Evolutionary conservation across 2,888 invertebrate genomes (phyloP).

Genomic region (Crossocerus cetratus): DNA sequence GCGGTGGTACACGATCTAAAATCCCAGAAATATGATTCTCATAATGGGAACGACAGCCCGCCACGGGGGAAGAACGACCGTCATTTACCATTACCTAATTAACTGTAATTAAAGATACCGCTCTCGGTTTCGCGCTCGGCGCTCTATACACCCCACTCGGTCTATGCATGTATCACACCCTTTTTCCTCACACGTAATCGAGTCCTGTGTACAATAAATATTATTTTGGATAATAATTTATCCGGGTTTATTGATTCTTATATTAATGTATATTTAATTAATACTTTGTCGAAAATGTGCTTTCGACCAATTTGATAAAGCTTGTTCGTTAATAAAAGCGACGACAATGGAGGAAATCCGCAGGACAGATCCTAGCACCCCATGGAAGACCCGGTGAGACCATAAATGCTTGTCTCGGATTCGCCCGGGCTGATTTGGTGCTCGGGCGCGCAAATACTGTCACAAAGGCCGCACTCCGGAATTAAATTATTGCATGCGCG

Average conservation of each 20-base stretch:
- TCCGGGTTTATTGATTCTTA: too few species aligned
- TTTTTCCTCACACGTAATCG: background rate
- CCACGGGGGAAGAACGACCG: background rate
- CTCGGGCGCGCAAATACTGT: conserved; percentile 41
- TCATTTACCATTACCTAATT: conserved; percentile 8
- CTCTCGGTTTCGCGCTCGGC: background rate
- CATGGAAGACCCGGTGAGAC: conserved; percentile 27
- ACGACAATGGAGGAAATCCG: background rate
- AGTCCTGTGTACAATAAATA: too few species aligned
- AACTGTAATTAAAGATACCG: conserved; percentile 6
- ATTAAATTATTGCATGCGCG: conserved; percentile 61
- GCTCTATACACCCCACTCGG: background rate
- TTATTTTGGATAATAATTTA: too few species aligned
- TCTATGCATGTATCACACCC: background rate
- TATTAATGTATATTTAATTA: too few species aligned
- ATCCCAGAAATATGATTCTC: conserved; percentile 14
- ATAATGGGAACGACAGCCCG: conserved; percentile 2
- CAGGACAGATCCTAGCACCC: background rate
- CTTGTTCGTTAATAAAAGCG: background rate
- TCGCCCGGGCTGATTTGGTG: background rate
- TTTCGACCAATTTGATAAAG: too few species aligned
- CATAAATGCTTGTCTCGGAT: conserved; percentile 18
- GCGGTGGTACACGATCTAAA: conserved; percentile 30
- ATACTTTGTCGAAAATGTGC: too few species aligned
- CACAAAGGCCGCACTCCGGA: conserved; percentile 53